A percentile compares a stretch with the other conserved stretches of the same genome.
Conservation (phyloP, 2,113 vertebrate species). For the Cettia cetti region DNA sequence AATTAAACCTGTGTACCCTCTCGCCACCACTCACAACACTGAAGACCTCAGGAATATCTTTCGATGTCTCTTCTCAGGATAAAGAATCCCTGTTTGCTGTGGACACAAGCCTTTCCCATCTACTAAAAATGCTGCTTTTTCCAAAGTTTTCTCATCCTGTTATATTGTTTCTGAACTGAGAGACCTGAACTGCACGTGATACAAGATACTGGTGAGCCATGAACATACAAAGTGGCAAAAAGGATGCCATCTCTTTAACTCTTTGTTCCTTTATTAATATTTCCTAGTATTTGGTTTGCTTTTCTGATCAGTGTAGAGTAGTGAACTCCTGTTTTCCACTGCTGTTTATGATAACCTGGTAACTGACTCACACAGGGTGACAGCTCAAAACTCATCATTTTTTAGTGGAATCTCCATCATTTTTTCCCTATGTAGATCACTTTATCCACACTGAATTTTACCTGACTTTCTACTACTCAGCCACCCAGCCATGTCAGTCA, state of each 20-base stretch:
- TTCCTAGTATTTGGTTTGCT: not conserved
- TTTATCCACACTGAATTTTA: not conserved
- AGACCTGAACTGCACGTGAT: not conserved
- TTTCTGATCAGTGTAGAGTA: not conserved
- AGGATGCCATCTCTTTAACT: not conserved
- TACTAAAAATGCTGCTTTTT: not conserved
- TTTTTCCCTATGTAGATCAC: not conserved
- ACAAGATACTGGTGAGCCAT: not conserved
- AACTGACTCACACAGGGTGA: not conserved
- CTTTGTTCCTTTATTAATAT: not conserved
- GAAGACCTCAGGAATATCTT: not conserved
- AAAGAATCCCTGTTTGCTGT: not conserved
- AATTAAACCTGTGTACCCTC: not conserved
- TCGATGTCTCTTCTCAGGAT: not conserved
- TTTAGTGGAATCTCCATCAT: not conserved
- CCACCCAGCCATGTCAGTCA: not conserved
- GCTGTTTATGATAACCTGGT: not conserved
- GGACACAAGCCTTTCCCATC: not conserved
- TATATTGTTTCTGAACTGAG: not conserved
- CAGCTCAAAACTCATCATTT: not conserved
- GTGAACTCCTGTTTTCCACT: not conserved
- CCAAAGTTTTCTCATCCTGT: not conserved
- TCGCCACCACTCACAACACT: not conserved
- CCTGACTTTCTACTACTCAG: not conserved
- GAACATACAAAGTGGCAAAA: not conserved